Base-by-base conservation (phyloP, 2,113 vertebrate genomes). In the Microcebus ravelobensis region DNA sequence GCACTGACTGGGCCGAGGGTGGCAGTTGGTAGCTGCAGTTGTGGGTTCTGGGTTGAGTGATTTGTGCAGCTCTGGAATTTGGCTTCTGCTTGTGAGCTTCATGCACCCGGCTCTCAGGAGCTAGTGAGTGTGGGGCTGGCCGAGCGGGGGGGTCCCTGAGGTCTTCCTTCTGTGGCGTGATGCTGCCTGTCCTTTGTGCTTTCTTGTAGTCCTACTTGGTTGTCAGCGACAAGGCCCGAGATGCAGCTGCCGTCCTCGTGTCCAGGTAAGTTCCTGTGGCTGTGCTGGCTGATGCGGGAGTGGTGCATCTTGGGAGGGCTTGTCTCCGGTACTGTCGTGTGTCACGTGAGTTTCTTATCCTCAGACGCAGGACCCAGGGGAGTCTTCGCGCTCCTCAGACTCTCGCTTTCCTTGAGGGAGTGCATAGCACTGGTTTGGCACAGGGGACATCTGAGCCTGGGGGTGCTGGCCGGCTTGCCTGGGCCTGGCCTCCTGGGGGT, bases 241-340 rank as follows among this genome's bases (percentile, higher is more conserved):
- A 99, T 92, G 99, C 99, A 48, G 99, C 99, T 95, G 99, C 99
- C 20, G 99, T 99, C 6, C 99, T 99, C 10, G 98, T 99, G 86
- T 99, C 99, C 98, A 99, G 99, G 99, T 99, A 99, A 99, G 99
- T 98, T 90, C n/a, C 52, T 3, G 8, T 9, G 34, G 45, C 17
- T 31, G 18, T 25, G 67, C 25, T 50, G 79, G 23, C 15, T 31
- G 8, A 6, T 9, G 15, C 6, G 39, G 34, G 67, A 42, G 45
- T 68, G 57, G 23, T 31, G 17, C 4, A 2, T 68, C 25, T 31
- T 4, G 39, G 31, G 73, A 50, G 5, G 25, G 20, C 17, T 27
- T 52, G 17, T 68, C 34, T 67, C 0, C 2, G 8, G 3, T 21
- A 3, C n/a, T 45, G 1, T 17, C 57, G 1, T 8, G 2, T 55